phyloP scores from a whole-genome alignment of 2,797 vertebrate species.

The Champsocephalus esox region DNA sequence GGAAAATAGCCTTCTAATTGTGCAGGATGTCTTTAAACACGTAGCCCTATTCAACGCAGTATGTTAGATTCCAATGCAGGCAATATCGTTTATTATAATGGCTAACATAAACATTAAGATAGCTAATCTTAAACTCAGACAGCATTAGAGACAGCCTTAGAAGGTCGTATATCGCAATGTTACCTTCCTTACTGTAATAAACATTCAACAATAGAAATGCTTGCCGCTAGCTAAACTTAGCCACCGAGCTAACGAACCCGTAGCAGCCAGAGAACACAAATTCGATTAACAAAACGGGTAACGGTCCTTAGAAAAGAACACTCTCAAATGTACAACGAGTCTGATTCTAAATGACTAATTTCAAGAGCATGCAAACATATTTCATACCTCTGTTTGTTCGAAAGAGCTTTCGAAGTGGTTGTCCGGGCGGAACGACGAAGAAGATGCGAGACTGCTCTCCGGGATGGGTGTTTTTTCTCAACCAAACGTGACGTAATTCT shows the following conservation, averaged over 20 bases:
- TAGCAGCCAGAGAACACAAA: not conserved
- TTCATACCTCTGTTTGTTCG: constrained; percentile 41
- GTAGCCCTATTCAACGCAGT: not conserved
- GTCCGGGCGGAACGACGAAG: constrained; percentile 44
- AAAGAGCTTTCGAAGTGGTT: constrained; percentile 11
- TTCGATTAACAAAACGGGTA: not conserved
- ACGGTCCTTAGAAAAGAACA: not conserved
- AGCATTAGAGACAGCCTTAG: not conserved
- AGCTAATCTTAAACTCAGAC: not conserved
- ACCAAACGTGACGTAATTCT: constrained; percentile 60
- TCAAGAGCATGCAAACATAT: too few relatives aligned
- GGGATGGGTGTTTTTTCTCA: constrained; percentile 7
- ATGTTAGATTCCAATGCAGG: not conserved
- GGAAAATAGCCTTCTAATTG: not conserved
- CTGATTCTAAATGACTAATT: fast-evolving
- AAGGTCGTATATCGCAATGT: fast-evolving
- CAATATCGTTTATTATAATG: constrained; percentile 5
- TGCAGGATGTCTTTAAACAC: not conserved
- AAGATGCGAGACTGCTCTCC: constrained; percentile 33
- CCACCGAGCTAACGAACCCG: constrained; percentile 25
- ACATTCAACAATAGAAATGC: not conserved
- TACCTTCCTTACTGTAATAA: not conserved
- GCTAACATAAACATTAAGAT: not conserved
- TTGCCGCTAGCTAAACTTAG: constrained; percentile 38
- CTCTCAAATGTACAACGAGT: fast-evolving